Conservation (phyloP, 1,140 invertebrate genomes). For the Mamestra configurata region DNA sequence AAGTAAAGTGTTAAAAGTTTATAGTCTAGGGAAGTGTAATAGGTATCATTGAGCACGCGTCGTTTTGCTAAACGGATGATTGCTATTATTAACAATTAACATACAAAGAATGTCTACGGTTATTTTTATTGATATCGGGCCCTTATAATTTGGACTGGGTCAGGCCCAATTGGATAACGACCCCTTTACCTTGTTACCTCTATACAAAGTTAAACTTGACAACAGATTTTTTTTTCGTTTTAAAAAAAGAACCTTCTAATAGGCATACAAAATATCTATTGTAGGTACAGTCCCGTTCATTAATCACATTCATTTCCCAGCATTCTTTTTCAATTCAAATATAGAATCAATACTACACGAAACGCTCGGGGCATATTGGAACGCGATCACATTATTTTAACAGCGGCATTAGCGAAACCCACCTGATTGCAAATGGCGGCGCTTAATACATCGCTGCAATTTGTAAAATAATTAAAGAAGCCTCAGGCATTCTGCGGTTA, state of each 20-base stretch:
- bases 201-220: not conserved
- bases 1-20: slow-evolving; percentile 37
- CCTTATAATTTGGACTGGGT: slow-evolving; percentile 1
- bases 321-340: not conserved
- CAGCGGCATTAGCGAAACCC: slow-evolving; percentile 5
- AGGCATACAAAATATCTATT: not conserved
- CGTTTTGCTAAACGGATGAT: slow-evolving; percentile 40
- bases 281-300: not conserved
- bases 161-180: not conserved
- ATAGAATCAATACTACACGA: not conserved
- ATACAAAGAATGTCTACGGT: not conserved
- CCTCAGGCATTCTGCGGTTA: slow-evolving; percentile 16
- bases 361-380: slow-evolving; percentile 16
- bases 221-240: not conserved
- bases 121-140: slow-evolving; percentile 24
- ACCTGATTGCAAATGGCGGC: slow-evolving; percentile 21
- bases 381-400: slow-evolving; percentile 38
- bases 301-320: not conserved
- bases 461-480: slow-evolving; percentile 46
- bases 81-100: slow-evolving; percentile 25
- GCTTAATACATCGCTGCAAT: slow-evolving; percentile 7
- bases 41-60: slow-evolving; percentile 42
- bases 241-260: not conserved
- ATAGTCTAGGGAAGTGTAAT: slow-evolving; percentile 43
- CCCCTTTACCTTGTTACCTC: not conserved